phyloP scores from a whole-genome alignment of 2,888 invertebrate genomes.

The Sialis lutaria region DNA sequence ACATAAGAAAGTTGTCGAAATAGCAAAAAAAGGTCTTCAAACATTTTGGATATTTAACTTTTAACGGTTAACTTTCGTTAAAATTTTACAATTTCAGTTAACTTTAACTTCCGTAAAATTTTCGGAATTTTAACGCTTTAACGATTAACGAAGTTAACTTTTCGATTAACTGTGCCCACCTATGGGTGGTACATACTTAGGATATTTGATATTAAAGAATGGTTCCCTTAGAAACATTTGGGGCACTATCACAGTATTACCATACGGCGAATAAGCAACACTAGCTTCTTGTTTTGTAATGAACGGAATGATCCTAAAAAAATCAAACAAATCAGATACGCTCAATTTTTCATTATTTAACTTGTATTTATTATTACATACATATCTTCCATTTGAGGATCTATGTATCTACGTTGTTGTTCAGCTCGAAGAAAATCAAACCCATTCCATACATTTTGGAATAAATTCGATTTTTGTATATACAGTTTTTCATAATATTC shows the following conservation, averaged over 20 bases:
- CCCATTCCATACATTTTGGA: conserved; percentile 29
- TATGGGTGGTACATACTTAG: too few species aligned
- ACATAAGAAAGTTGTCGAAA: too few species aligned
- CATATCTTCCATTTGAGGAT: conserved; percentile 21
- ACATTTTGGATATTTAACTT: too few species aligned
- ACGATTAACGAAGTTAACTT: too few species aligned
- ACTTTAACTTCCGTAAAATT: too few species aligned
- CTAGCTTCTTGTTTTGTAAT: conserved; percentile 11
- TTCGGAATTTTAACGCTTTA: too few species aligned
- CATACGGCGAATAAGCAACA: conserved; percentile 24
- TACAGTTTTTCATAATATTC: conserved; percentile 24
- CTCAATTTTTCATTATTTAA: not conserved
- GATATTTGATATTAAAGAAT: conserved; percentile 25
- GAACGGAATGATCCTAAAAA: conserved; percentile 8
- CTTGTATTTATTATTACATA: conserved; percentile 6
- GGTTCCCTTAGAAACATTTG: conserved; percentile 24
- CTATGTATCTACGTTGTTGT: conserved; percentile 22
- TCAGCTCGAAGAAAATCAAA: conserved; percentile 25
- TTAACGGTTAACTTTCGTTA: too few species aligned
- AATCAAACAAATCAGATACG: not conserved
- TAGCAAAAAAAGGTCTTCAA: too few species aligned
- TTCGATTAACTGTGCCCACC: too few species aligned
- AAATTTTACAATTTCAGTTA: too few species aligned
- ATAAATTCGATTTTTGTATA: conserved; percentile 31
- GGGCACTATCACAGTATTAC: conserved; percentile 29